Conservation (phyloP, 2,888 invertebrate species). For the Pyrochroa serraticornis region DNA sequence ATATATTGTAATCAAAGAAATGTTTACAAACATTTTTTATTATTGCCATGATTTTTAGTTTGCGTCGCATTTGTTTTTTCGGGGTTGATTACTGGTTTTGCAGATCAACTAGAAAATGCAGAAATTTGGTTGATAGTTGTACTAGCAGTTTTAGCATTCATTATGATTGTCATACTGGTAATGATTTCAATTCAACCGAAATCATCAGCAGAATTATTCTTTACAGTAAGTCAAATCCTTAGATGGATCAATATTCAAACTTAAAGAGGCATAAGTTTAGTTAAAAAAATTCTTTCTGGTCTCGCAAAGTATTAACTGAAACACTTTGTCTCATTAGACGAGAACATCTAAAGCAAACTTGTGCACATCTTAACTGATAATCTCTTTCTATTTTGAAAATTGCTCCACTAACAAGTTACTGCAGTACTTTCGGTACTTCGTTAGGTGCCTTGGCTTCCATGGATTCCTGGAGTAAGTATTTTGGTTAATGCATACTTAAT, state of each 20-base stretch:
- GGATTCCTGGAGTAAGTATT: slow-evolving; percentile 80
- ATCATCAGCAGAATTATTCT: slow-evolving; percentile 66
- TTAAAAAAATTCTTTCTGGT: no score
- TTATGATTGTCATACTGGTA: slow-evolving; percentile 58
- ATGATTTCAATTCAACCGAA: slow-evolving; percentile 63
- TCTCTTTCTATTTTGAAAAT: no score
- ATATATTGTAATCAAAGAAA: slow-evolving; percentile 57
- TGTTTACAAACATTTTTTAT: slow-evolving; percentile 11
- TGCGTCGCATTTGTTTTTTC: slow-evolving; percentile 49
- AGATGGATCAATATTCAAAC: not conserved
- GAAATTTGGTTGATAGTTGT: slow-evolving; percentile 52
- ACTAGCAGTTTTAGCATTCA: slow-evolving; percentile 44
- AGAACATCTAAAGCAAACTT: no score
- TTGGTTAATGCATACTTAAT: slow-evolving; percentile 85
- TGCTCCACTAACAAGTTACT: no score
- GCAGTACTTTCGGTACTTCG: slow-evolving; percentile 37
- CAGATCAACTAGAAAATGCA: slow-evolving; percentile 52
- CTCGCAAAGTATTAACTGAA: no score
- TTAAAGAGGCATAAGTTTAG: no score
- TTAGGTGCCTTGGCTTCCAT: slow-evolving; percentile 83
- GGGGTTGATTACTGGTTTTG: slow-evolving; percentile 50
- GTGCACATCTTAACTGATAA: no score
- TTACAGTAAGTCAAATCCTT: slow-evolving; percentile 65
- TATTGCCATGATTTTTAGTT: slow-evolving; percentile 43
- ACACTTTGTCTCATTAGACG: no score